Evolutionary conservation across 2,888 invertebrate species (phyloP).

Genomic region (Chloromyia formosa): DNA sequence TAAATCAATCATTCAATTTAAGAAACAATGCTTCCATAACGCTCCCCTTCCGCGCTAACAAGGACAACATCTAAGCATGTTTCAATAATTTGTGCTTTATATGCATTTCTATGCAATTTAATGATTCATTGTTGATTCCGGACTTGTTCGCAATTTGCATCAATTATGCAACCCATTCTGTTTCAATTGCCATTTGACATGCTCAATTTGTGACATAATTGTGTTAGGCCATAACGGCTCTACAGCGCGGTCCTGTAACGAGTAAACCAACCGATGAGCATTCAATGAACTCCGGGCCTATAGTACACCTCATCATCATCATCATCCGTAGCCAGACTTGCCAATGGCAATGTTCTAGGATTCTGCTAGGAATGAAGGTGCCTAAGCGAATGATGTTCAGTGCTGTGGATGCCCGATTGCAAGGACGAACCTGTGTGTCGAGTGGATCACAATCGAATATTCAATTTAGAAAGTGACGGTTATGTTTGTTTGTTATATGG

Average conservation of each 20-base stretch:
- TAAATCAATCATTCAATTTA: too few relatives aligned
- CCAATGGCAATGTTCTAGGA: too few relatives aligned
- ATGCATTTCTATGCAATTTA: conserved; percentile 46
- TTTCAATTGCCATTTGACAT: conserved; percentile 51
- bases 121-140: conserved; percentile 51
- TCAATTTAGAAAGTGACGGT: conserved; percentile 8
- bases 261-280: conserved; percentile 28
- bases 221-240: conserved; percentile 45
- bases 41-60: not conserved
- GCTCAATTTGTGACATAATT: conserved; percentile 52
- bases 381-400: too few relatives aligned
- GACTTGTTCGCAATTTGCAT: conserved; percentile 50
- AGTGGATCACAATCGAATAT: conserved; percentile 19
- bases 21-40: too few relatives aligned
- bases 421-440: not conserved
- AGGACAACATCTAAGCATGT: not conserved
- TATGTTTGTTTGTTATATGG: conserved; percentile 30
- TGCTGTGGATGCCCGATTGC: too few relatives aligned
- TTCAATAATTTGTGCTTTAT: conserved; percentile 7
- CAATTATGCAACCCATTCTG: conserved; percentile 50
- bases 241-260: not conserved
- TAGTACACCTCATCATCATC: not conserved
- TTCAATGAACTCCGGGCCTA: conserved; percentile 22
- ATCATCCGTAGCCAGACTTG: not conserved
- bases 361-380: too few relatives aligned